Base-by-base conservation (phyloP, 2,888 invertebrate species). In the Clostera curtula region DNA sequence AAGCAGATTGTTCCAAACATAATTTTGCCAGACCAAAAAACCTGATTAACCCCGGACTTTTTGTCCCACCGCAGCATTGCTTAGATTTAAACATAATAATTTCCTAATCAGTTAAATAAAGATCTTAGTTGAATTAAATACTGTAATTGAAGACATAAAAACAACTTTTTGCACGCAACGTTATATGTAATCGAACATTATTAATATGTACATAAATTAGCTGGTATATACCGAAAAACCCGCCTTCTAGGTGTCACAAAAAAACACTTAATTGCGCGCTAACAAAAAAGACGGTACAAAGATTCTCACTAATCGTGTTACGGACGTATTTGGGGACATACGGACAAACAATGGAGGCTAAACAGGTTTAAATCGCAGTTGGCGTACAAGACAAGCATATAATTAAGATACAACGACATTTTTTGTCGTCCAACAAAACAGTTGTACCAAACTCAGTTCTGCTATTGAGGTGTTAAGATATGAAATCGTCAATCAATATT, bases 341-440 rank as follows among this genome's bases (percentile, higher is more conserved):
- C 43, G 29, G 21, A 48, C 54, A 59, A 52, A 65, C 70, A 71
- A 73, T 71, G 57, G 61, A 48, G 58, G 59, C 60, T 72, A 74
- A 71, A 71, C 77, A 68, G 69, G 72, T 77, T 76, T 71, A 70
- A 76, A 75, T 69, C 74, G 70, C 61, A 55, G 56, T 52, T 56
- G 53, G 53, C 40, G 59, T 50, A 74, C 76, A 73, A 64, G 77
- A 73, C 71, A 44, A 56, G 76, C 64, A 76, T 76, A 57, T 66
- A 63, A 72, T 67, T 70, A 70, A 48, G 49, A 47, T 27, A 37
- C 58, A 45, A 57, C 47, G 26, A 34, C 43, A 49, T 29, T 27
- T 31, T 40, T 22, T 41, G 20, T n/a, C 36, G 21, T 12, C 1
- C 25, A 31, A 30, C 36, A 20, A 35, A 34, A 24, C 28, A 14